Conservation (phyloP, 2,888 invertebrate genomes). For the Tetranychus piercei region DNA sequence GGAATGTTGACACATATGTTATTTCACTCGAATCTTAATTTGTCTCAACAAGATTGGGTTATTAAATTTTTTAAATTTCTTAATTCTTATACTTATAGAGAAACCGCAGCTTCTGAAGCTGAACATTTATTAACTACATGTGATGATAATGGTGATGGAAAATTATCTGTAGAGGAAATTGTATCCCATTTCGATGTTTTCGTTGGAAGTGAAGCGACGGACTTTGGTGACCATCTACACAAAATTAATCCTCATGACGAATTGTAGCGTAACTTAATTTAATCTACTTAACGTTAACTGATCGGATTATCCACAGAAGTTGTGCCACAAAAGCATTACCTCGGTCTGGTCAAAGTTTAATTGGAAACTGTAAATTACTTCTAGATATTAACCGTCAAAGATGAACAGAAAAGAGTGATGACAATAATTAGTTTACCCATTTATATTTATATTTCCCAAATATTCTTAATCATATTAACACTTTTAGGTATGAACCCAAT, state of each 20-base stretch:
- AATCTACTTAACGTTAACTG: neutral
- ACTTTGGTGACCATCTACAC: constrained; percentile 64
- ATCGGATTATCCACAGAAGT: neutral
- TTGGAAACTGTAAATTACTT: too few species aligned
- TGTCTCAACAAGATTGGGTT: neutral
- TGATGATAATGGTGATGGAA: constrained; percentile 64
- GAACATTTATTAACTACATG: constrained; percentile 67
- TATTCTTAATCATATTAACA: too few species aligned
- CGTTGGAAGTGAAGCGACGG: constrained; percentile 79
- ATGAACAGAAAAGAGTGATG: too few species aligned
- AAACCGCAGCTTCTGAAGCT: constrained; percentile 73
- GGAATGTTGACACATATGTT: too few species aligned
- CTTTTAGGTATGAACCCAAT: too few species aligned
- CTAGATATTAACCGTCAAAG: too few species aligned
- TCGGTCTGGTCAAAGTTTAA: neutral
- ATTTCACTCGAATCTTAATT: too few species aligned
- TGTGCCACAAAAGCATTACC: neutral
- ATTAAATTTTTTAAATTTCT: too few species aligned
- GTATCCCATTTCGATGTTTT: constrained; percentile 65
- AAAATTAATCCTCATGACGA: constrained; percentile 59
- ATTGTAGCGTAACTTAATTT: constrained; percentile 39
- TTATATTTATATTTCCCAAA: too few species aligned
- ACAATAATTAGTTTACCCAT: too few species aligned
- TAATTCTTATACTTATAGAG: constrained; percentile 38
- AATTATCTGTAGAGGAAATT: constrained; percentile 59